Conservation (phyloP, 2,113 vertebrate species). For the Oenanthe oenanthe region DNA sequence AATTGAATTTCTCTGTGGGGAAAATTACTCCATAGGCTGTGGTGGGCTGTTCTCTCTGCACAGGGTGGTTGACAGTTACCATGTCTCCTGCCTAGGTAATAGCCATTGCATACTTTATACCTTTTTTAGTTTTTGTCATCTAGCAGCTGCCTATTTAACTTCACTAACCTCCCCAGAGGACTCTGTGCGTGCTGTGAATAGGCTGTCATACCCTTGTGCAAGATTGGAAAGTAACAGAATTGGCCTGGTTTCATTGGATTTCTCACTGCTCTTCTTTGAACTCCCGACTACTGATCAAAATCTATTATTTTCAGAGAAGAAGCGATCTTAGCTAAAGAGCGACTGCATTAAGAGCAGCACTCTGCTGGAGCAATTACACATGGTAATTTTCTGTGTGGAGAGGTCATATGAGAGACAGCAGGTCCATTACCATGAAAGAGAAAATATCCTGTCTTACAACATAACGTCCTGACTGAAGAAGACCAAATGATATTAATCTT, state of each 20-base stretch:
- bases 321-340: neutral
- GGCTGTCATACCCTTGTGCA: neutral
- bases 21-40: neutral
- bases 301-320: neutral
- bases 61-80: neutral
- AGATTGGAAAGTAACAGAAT: neutral
- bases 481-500: conserved; percentile 4
- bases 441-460: neutral
- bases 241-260: neutral
- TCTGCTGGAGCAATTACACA: neutral
- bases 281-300: neutral
- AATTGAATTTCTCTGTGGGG: neutral
- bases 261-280: conserved; percentile 7
- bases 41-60: neutral
- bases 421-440: neutral
- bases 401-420: neutral
- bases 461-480: neutral
- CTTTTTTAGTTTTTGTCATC: neutral
- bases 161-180: neutral
- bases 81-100: neutral
- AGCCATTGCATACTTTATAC: neutral
- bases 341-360: neutral
- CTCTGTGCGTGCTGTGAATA: neutral
- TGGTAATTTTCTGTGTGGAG: conserved; percentile 4
- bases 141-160: neutral